Conservation (phyloP, 2,888 invertebrate genomes). For the Drosophila flavopinicola region DNA sequence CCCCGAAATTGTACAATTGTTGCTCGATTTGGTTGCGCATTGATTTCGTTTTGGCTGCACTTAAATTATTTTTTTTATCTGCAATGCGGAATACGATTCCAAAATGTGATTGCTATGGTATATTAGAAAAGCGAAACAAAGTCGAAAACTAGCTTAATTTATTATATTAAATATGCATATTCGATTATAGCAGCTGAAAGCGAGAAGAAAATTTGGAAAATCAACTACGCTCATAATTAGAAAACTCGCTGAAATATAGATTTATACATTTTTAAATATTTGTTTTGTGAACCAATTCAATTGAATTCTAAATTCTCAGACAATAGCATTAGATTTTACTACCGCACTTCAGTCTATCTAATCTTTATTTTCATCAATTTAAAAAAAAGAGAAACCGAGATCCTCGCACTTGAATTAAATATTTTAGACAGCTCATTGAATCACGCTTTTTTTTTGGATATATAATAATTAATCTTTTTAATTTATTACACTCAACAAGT, state of each 20-base stretch:
- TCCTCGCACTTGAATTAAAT: background rate
- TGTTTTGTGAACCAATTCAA: too few species aligned
- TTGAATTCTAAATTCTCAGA: too few species aligned
- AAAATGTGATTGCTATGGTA: constrained; percentile 16
- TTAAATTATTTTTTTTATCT: constrained; percentile 46
- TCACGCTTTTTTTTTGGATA: background rate
- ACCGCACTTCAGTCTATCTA: too few species aligned
- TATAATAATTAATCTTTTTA: constrained; percentile 27
- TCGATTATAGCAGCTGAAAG: too few species aligned
- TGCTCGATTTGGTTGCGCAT: constrained; percentile 35
- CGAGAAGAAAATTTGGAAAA: too few species aligned
- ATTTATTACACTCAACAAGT: constrained; percentile 46
- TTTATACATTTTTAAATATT: too few species aligned
- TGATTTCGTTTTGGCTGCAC: constrained; percentile 35
- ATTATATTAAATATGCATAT: too few species aligned
- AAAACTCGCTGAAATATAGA: too few species aligned
- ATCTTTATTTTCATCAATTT: too few species aligned
- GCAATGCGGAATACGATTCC: constrained; percentile 44
- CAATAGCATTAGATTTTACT: too few species aligned
- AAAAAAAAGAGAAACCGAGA: background rate
- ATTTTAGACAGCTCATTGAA: background rate
- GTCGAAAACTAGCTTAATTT: constrained; percentile 6
- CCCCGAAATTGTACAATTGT: constrained; percentile 43
- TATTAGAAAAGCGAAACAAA: constrained; percentile 8
- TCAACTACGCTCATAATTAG: too few species aligned